phyloP scores from a whole-genome alignment of 2,888 invertebrate genomes.

The Pterobdella sp. region DNA sequence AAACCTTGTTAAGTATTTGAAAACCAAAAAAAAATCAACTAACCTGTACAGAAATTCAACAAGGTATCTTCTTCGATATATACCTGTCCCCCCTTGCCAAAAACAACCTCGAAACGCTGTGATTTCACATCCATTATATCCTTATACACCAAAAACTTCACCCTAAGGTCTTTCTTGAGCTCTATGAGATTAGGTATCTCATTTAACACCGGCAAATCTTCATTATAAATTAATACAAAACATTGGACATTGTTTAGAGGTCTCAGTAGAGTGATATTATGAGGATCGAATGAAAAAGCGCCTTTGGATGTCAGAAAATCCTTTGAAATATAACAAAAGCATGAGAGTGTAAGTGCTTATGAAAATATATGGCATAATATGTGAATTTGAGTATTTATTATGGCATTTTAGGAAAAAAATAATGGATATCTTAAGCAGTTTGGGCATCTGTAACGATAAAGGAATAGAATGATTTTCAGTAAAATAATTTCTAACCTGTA shows the following conservation, averaged over 20 bases:
- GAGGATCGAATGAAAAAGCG: conserved; percentile 35
- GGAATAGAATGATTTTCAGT: too few species aligned
- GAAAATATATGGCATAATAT: too few species aligned
- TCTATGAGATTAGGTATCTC: conserved; percentile 34
- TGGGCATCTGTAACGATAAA: too few species aligned
- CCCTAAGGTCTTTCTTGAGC: conserved; percentile 34
- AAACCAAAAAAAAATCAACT: background rate
- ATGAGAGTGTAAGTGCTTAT: too few species aligned
- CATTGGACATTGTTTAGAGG: conserved; percentile 26
- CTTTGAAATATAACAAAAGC: too few species aligned
- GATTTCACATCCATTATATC: conserved; percentile 34
- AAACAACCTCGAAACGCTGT: conserved; percentile 28
- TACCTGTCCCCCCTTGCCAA: conserved; percentile 33
- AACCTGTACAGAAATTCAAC: conserved; percentile 31
- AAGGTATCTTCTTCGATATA: conserved; percentile 33
- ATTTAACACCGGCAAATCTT: conserved; percentile 30
- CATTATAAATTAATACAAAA: conserved; percentile 33
- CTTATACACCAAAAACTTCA: conserved; percentile 33
- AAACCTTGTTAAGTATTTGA: background rate
- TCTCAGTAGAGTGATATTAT: conserved; percentile 29
- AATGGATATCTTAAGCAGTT: too few species aligned
- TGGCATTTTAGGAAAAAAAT: too few species aligned
- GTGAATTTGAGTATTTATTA: too few species aligned
- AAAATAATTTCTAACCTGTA: conserved; percentile 31
- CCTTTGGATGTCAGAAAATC: conserved; percentile 33